Evolutionary conservation across 92 coral and sea anemone genomes (phyloP), one percentile per base, ranked within the genome.

Genomic region (Porites evermanni): DNA sequence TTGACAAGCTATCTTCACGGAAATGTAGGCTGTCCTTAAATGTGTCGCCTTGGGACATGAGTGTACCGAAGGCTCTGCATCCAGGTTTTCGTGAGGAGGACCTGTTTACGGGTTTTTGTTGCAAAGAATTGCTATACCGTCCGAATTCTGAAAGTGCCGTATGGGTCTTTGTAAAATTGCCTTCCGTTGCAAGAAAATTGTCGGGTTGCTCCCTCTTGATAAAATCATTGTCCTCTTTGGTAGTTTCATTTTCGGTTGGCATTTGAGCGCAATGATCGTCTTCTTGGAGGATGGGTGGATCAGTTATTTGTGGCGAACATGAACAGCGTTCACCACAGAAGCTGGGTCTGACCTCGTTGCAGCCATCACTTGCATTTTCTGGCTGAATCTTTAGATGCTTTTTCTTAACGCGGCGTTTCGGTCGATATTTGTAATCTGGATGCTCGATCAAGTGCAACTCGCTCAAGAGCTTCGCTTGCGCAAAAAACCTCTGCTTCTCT

Each of bases 381-480:
- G 87, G 53, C 65, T 29, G 87, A 26, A 87, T 84, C 20, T 88
- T 91, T 1, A 88, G 1, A 13, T 91, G 75, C 29, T 82, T 91
- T 72, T 85, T 91, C 89, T 93, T 94, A 12, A 88, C 80, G 63
- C 98, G 85, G 67, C 98, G 67, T 20, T 91, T 90, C 4, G 98
- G 98, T 19, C 98, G 84, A 70, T 94, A 94, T 53, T 94, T 94
- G 81, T 94, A 94, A 72, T 94, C 96, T 21, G 98, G 98, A 21
- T 94, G 96, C 53, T 94, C 98, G 26, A 94, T 94, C 94, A 94
- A 90, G 76, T 94, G 98, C 8, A 94, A 79, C 77, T 94, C 98
- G 64, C 88, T 94, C 79, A 94, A 52, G 19, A 94, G 85, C 83
- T 94, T 94, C 13, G 98, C 95, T 78, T 94, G 96, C n/a, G 98